Conservation (phyloP, 2,113 vertebrate genomes). For the Tachycineta bicolor region DNA sequence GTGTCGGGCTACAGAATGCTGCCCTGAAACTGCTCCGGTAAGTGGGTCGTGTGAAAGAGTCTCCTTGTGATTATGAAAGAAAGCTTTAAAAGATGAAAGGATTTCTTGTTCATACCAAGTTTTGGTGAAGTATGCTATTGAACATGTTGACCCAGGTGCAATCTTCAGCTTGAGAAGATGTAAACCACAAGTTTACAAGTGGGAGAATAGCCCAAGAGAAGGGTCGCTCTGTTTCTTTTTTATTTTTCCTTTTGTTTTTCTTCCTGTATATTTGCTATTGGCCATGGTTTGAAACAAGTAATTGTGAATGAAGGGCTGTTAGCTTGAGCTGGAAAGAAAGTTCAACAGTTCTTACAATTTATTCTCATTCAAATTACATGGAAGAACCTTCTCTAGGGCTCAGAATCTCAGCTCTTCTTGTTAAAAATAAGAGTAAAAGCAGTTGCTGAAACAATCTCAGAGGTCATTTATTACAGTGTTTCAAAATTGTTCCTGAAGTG, state of each 20-base stretch:
- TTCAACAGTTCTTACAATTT: not conserved
- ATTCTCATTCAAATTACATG: not conserved
- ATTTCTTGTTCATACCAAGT: not conserved
- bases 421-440: not conserved
- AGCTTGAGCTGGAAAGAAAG: not conserved
- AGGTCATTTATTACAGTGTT: not conserved
- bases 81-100: not conserved
- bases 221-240: not conserved
- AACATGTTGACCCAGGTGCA: not conserved
- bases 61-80: slow-evolving; percentile 16
- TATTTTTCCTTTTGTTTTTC: rapidly evolving
- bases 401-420: not conserved
- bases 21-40: not conserved
- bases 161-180: not conserved
- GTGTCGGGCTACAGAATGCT: slow-evolving; percentile 33
- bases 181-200: not conserved
- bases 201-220: not conserved
- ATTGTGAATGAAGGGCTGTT: not conserved
- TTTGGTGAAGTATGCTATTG: not conserved
- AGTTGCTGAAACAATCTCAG: not conserved
- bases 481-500: not conserved
- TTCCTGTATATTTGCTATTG: not conserved
- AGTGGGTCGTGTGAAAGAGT: slow-evolving; percentile 15
- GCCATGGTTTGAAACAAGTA: not conserved
- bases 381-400: not conserved